Percentiles rank a stretch among this genome's conserved stretches.
phyloP scores from a whole-genome alignment of 2,888 invertebrate genomes.

The Drosophila neotestacea region DNA sequence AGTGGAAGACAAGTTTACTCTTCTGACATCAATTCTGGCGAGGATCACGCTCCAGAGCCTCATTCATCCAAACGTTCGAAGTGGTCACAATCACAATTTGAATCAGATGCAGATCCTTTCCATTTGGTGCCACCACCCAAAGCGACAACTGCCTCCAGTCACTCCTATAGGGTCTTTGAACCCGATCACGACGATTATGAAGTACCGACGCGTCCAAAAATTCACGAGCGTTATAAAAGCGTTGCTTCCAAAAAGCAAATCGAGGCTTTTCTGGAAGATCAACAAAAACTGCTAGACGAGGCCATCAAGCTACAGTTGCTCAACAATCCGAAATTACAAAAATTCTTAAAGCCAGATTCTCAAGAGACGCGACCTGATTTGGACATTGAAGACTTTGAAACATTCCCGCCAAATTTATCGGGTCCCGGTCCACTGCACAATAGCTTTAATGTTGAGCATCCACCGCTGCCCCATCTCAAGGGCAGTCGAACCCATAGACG shows the following conservation, averaged over 20 bases:
- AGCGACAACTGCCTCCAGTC: conserved; percentile 54
- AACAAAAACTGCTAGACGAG: conserved; percentile 80
- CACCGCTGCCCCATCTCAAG: conserved; percentile 51
- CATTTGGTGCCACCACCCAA: conserved; percentile 81
- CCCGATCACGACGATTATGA: conserved; percentile 79
- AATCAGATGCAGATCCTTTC: conserved; percentile 78
- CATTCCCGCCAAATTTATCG: conserved; percentile 70
- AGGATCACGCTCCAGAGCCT: conserved; percentile 38
- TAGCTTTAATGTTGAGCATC: conserved; percentile 63
- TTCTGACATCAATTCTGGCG: conserved; percentile 61
- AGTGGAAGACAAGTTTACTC: conserved; percentile 39
- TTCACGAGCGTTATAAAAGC: conserved; percentile 76
- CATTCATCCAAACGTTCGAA: conserved; percentile 67
- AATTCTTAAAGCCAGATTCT: conserved; percentile 72
- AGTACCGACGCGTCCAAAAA: conserved; percentile 51
- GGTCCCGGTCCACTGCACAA: conserved; percentile 60
- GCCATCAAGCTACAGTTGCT: conserved; percentile 79
- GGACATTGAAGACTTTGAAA: conserved; percentile 77
- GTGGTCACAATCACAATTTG: conserved; percentile 69
- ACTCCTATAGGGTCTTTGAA: conserved; percentile 78
- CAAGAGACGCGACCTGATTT: conserved; percentile 70
- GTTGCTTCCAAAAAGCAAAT: conserved; percentile 82
- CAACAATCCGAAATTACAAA: conserved; percentile 80
- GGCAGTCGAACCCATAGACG: conserved; percentile 66
- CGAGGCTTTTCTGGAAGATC: conserved; percentile 80